These are phyloP conservation scores for Hemithea aestivaria DNA, from an alignment of 2,888 invertebrate genomes.

Conservation along the genomic window DNA sequence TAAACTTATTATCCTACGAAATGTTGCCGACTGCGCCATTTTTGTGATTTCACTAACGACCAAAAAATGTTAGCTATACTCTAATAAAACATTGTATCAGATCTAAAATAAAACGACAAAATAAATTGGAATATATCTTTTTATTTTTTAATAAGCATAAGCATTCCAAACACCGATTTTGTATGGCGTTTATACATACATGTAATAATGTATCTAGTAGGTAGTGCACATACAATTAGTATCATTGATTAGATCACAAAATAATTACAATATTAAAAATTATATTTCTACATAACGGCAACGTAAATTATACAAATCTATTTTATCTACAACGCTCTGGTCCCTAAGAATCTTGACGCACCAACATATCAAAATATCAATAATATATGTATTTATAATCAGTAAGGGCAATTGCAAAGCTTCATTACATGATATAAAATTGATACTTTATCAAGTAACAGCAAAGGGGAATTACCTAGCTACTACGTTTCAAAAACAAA, in stretches of 20 bases:
- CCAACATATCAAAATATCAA: slow-evolving; percentile 45
- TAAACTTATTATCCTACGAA: slow-evolving; percentile 1
- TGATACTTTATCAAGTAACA: too few species aligned
- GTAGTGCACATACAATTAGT: slow-evolving; percentile 50
- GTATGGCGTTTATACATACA: slow-evolving; percentile 39
- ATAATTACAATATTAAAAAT: slow-evolving; percentile 42
- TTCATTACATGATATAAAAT: too few species aligned
- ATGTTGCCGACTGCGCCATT: slow-evolving; percentile 3
- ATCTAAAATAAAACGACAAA: slow-evolving; percentile 28
- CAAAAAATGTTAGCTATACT: too few species aligned
- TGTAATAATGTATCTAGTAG: slow-evolving; percentile 36
- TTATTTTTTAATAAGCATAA: slow-evolving; percentile 66
- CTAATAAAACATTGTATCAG: too few species aligned
- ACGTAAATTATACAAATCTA: slow-evolving; percentile 47
- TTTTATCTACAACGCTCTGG: slow-evolving; percentile 53
- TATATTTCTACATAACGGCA: slow-evolving; percentile 29
- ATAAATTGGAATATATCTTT: slow-evolving; percentile 33
- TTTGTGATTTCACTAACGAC: too few species aligned
- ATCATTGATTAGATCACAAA: slow-evolving; percentile 61
- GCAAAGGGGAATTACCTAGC: too few species aligned
- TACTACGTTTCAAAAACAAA: too few species aligned
- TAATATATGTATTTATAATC: slow-evolving; percentile 22
- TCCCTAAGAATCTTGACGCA: slow-evolving; percentile 47
- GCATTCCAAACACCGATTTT: slow-evolving; percentile 45
- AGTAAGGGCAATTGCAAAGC: too few species aligned